These are phyloP conservation scores for Sesia bembeciformis DNA, from an alignment of 2,888 invertebrate genomes.

Conservation along the genomic window DNA sequence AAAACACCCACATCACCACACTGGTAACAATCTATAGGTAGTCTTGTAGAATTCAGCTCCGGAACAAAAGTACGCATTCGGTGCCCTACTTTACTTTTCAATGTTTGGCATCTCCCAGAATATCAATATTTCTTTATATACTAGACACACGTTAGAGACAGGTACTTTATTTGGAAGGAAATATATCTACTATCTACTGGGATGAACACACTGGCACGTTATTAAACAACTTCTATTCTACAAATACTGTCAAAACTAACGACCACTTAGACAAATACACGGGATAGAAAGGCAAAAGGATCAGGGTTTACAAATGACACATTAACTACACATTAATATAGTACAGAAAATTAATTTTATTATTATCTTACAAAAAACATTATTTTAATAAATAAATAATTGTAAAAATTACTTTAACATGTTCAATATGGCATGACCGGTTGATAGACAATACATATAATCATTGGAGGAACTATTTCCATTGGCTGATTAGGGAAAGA, in stretches of 20 bases:
- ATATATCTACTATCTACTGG: too few species aligned
- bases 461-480: slow-evolving; percentile 29
- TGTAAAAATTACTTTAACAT: slow-evolving; percentile 47
- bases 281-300: slow-evolving; percentile 7
- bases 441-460: slow-evolving; percentile 41
- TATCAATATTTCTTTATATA: too few species aligned
- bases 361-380: slow-evolving; percentile 62
- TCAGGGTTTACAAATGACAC: slow-evolving; percentile 31
- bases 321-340: slow-evolving; percentile 40
- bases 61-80: too few species aligned
- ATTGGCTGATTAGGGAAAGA: slow-evolving; percentile 16
- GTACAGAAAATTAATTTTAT: slow-evolving; percentile 69
- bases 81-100: too few species aligned
- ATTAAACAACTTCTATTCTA: background rate
- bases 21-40: too few species aligned
- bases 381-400: slow-evolving; percentile 62
- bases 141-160: too few species aligned
- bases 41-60: too few species aligned
- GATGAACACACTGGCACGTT: too few species aligned
- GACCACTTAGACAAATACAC: background rate
- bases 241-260: background rate
- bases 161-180: too few species aligned
- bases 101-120: too few species aligned
- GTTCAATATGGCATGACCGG: slow-evolving; percentile 41
- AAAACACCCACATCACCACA: too few species aligned